A percentile compares a stretch with the other conserved stretches of the same genome.
phyloP scores from a whole-genome alignment of 2,113 vertebrate species.

The Nycticebus coucang region DNA sequence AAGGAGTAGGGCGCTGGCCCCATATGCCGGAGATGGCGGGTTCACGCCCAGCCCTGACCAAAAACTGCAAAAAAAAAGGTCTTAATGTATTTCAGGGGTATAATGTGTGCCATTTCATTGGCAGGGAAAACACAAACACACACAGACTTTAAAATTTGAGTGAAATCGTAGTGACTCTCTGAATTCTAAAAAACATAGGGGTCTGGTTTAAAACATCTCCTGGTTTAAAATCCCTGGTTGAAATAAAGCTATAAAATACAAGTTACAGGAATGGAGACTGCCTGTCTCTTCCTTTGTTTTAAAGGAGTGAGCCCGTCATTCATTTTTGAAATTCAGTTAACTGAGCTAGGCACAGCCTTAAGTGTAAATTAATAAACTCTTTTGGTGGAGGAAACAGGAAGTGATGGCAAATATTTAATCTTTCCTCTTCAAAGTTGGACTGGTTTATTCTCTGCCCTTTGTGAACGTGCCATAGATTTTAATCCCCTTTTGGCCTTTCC shows the following conservation, averaged over 20 bases:
- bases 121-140: not conserved
- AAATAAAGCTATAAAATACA: constrained; percentile 27
- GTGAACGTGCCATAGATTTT: constrained; percentile 78
- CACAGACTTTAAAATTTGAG: not conserved
- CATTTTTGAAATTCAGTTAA: constrained; percentile 54
- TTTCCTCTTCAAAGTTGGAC: constrained; percentile 7
- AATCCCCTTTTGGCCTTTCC: constrained; percentile 82
- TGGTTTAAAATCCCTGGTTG: constrained; percentile 11
- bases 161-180: not conserved
- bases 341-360: not conserved
- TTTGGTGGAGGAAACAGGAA: constrained; percentile 51
- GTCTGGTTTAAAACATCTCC: not conserved
- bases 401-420: constrained; percentile 53
- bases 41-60: no score
- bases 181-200: not conserved
- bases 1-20: no score
- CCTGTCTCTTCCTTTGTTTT: constrained; percentile 29
- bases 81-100: not conserved
- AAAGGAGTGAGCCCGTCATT: constrained; percentile 15
- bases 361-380: constrained; percentile 64
- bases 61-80: not conserved
- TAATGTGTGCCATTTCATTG: not conserved
- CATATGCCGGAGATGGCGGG: no score
- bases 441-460: constrained; percentile 74
- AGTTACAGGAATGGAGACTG: not conserved